Evolutionary conservation across 2,888 invertebrate species (phyloP).

Genomic region (Scrobipalpa atriplicella): DNA sequence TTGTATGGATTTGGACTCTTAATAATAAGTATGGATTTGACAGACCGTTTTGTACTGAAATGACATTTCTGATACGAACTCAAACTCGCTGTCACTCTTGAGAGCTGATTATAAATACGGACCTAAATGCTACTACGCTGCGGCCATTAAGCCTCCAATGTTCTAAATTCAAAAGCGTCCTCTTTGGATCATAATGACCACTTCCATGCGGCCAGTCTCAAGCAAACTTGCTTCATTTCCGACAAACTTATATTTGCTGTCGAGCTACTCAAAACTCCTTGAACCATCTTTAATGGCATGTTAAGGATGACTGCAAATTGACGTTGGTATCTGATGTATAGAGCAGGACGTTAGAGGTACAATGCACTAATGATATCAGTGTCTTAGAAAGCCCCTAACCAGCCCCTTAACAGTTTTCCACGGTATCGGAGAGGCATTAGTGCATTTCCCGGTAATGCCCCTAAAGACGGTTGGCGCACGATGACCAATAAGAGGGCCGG

Average conservation of each 20-base stretch:
- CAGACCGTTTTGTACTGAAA: no score
- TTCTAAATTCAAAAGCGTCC: conserved; percentile 63
- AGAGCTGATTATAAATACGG: no score
- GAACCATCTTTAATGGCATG: background rate
- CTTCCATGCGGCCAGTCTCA: conserved; percentile 68
- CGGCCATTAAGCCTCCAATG: conserved; percentile 55
- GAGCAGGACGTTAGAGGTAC: conserved; percentile 64
- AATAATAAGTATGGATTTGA: no score
- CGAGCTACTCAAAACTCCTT: background rate
- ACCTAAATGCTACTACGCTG: background rate
- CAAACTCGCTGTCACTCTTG: no score
- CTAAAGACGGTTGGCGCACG: conserved; percentile 75
- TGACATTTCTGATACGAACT: no score
- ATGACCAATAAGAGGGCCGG: conserved; percentile 64
- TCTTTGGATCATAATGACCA: conserved; percentile 68
- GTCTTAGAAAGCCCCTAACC: conserved; percentile 81
- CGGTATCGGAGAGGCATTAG: conserved; percentile 77
- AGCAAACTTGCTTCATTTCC: conserved; percentile 56
- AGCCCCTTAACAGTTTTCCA: conserved; percentile 82
- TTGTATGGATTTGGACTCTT: no score
- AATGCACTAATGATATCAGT: conserved; percentile 81
- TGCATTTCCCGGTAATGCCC: conserved; percentile 80
- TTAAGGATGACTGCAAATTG: conserved; percentile 32
- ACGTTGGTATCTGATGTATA: conserved; percentile 40
- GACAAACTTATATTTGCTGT: conserved; percentile 19